Conservation (phyloP, 1,140 invertebrate species). For the Rhagoletis zephyria region DNA sequence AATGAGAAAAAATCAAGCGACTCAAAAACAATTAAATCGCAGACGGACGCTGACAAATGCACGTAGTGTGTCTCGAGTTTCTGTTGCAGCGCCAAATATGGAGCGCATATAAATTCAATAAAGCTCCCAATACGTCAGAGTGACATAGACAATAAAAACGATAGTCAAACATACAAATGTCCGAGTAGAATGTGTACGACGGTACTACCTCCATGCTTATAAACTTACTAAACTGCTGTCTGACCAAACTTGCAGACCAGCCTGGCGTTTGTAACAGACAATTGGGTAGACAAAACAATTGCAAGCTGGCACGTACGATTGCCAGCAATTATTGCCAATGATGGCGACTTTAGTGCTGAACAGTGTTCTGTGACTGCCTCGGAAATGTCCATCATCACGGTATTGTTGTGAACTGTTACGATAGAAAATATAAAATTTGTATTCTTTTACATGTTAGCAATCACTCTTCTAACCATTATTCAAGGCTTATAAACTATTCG, state of each 20-base stretch:
- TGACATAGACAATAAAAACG: slow-evolving; percentile 34
- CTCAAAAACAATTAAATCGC: slow-evolving; percentile 40
- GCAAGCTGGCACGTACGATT: slow-evolving; percentile 46
- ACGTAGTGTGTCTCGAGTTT: background rate
- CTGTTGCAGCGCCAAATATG: slow-evolving; percentile 33
- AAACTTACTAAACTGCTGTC: background rate
- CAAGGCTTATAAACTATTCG: too few species aligned
- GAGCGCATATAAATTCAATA: slow-evolving; percentile 51
- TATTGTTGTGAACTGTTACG: too few species aligned
- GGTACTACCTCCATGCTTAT: background rate
- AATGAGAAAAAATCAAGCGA: background rate
- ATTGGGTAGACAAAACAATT: slow-evolving; percentile 49
- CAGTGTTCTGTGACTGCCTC: background rate
- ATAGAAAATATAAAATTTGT: too few species aligned
- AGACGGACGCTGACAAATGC: slow-evolving; percentile 35
- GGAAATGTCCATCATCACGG: too few species aligned
- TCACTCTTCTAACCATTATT: too few species aligned
- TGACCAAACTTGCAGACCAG: slow-evolving; percentile 14
- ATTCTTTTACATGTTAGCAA: too few species aligned
- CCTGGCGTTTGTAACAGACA: slow-evolving; percentile 15
- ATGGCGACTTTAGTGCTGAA: background rate
- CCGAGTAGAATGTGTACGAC: background rate
- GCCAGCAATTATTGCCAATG: slow-evolving; percentile 45
- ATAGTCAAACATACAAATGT: background rate
- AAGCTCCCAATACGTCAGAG: slow-evolving; percentile 46